Conservation (phyloP, 2,113 vertebrate species). For the Neolamprologus hecqui region DNA sequence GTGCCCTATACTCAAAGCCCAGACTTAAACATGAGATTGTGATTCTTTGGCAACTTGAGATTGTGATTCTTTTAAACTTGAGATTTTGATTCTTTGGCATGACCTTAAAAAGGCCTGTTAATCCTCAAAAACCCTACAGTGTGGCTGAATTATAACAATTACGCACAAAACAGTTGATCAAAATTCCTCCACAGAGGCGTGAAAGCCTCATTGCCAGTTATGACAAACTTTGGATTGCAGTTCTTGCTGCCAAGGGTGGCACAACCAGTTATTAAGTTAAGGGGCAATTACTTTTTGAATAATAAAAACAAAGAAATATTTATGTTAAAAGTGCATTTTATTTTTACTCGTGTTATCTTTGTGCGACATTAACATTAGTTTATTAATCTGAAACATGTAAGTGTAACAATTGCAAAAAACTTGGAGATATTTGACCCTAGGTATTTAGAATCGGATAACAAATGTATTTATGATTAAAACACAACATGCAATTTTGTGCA, state of each 20-base stretch:
- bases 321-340: not conserved
- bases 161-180: not conserved
- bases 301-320: not conserved
- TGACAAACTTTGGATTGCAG: not conserved
- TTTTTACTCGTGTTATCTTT: not conserved
- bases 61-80: not conserved
- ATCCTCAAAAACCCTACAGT: not conserved
- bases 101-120: not conserved
- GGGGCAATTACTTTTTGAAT: not conserved
- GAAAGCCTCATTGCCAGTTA: not conserved
- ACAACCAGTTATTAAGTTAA: not conserved
- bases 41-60: not conserved
- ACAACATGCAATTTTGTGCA: not conserved
- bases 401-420: not conserved
- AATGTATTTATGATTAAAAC: not conserved
- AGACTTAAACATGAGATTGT: not conserved
- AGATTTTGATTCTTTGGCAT: not conserved
- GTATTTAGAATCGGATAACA: not conserved
- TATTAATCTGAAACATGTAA: not conserved
- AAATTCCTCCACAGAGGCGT: not conserved
- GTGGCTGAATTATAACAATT: not conserved
- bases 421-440: not conserved
- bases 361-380: not conserved
- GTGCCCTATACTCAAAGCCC: not conserved
- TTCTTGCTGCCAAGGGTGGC: not conserved